These are phyloP conservation scores for Bufotes viridis DNA, from an alignment of 2,797 vertebrate genomes.

Conservation along the genomic window DNA sequence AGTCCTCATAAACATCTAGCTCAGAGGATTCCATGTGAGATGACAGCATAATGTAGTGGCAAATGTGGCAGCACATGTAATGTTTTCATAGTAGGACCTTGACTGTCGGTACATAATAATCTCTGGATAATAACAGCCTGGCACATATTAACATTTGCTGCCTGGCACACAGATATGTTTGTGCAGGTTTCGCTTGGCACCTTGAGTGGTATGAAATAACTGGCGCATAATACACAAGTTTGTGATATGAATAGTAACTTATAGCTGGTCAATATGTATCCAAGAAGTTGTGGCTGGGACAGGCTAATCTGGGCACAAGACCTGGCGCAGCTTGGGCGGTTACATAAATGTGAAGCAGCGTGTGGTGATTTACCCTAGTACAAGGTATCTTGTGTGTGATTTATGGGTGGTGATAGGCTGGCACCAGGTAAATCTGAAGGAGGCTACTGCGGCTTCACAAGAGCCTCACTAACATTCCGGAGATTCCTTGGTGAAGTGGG, in stretches of 20 bases:
- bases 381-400: neutral
- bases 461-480: constrained; percentile 33
- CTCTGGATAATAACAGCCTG: neutral
- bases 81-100: neutral
- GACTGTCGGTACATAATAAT: neutral
- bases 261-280: neutral
- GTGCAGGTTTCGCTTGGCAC: neutral
- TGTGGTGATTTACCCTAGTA: neutral
- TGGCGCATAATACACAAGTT: neutral
- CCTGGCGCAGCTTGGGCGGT: neutral
- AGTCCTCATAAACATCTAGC: neutral
- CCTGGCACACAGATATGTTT: constrained; percentile 7
- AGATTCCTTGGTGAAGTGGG: constrained; percentile 43
- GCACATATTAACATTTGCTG: neutral
- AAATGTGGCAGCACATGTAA: neutral
- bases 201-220: neutral
- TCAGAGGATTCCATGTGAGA: neutral
- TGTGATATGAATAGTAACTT: neutral
- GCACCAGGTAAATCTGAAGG: constrained; percentile 41
- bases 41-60: neutral
- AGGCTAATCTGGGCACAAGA: neutral
- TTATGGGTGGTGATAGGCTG: constrained; percentile 15
- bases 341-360: neutral
- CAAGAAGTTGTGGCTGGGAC: neutral
- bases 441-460: constrained; percentile 17